Conservation (phyloP, 2,113 vertebrate species). For the Indicator maculatus region DNA sequence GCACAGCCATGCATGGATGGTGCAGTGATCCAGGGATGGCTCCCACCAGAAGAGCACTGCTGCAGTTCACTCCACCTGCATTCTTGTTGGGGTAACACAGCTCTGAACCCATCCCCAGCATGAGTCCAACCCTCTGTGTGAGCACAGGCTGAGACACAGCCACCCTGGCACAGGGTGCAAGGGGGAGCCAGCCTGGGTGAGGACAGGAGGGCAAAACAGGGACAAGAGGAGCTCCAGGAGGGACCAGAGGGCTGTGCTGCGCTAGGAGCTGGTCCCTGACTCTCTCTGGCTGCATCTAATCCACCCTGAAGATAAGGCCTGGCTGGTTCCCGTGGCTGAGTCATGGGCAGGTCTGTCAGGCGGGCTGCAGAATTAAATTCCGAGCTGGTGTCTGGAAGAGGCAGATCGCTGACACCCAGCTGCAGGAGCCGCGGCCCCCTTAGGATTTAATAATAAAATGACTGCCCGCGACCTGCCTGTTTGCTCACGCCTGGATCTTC, state of each 20-base stretch:
- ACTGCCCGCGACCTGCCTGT: constrained; percentile 66
- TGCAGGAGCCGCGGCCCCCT: constrained; percentile 34
- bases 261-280: neutral
- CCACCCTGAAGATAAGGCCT: neutral
- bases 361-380: constrained; percentile 62
- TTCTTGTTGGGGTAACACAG: accelerated
- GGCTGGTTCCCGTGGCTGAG: constrained; percentile 53
- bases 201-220: neutral
- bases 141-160: neutral
- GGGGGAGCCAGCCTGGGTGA: accelerated
- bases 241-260: neutral
- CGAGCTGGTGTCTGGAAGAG: constrained; percentile 51
- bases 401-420: constrained; percentile 64
- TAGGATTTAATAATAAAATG: constrained; percentile 72
- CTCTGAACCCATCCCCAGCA: accelerated
- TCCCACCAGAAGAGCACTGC: neutral
- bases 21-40: accelerated
- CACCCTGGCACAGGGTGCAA: accelerated
- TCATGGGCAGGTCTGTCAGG: constrained; percentile 59
- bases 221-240: neutral
- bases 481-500: constrained; percentile 68
- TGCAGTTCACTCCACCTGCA: neutral
- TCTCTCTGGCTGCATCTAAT: neutral
- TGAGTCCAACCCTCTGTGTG: accelerated
- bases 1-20: too few species aligned